Conservation (phyloP, 2,888 invertebrate genomes). For the Diarsia rubi region DNA sequence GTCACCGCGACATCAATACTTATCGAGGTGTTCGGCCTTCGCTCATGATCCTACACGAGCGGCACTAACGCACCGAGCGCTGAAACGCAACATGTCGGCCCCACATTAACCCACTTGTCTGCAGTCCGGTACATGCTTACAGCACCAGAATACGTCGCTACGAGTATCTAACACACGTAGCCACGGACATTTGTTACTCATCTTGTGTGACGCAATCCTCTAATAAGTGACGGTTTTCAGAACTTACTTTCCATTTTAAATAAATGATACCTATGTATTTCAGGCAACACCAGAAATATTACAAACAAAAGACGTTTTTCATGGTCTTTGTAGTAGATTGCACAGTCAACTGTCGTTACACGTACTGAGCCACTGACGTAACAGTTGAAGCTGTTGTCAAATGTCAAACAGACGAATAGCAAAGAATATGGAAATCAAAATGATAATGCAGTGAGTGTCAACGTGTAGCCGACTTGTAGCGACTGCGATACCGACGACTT, state of each 20-base stretch:
- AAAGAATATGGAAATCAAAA: conserved; percentile 10
- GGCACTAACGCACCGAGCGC: conserved; percentile 31
- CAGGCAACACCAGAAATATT: conserved; percentile 17
- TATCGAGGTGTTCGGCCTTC: conserved; percentile 54
- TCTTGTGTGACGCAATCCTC: conserved; percentile 38
- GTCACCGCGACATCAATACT: conserved; percentile 29
- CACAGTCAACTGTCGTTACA: conserved; percentile 3
- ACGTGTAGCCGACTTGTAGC: background rate
- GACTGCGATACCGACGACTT: background rate
- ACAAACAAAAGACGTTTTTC: conserved; percentile 33
- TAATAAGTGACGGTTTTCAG: conserved; percentile 14
- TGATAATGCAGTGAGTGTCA: background rate
- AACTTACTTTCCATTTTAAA: conserved; percentile 55
- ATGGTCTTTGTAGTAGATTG: conserved; percentile 15
- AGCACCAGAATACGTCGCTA: conserved; percentile 20
- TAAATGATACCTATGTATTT: conserved; percentile 33
- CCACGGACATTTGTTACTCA: conserved; percentile 29
- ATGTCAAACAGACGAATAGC: conserved; percentile 14
- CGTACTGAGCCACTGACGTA: conserved; percentile 20
- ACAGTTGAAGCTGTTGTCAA: conserved; percentile 35
- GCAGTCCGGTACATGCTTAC: conserved; percentile 11
- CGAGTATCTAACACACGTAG: background rate
- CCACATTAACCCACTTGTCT: conserved; percentile 51
- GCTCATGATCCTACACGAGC: conserved; percentile 49
- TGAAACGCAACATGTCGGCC: conserved; percentile 40